Evolutionary conservation across 1,140 invertebrate species (phyloP), one percentile per base, ranked within the genome.

Genomic region (Glossosoma conforme): DNA sequence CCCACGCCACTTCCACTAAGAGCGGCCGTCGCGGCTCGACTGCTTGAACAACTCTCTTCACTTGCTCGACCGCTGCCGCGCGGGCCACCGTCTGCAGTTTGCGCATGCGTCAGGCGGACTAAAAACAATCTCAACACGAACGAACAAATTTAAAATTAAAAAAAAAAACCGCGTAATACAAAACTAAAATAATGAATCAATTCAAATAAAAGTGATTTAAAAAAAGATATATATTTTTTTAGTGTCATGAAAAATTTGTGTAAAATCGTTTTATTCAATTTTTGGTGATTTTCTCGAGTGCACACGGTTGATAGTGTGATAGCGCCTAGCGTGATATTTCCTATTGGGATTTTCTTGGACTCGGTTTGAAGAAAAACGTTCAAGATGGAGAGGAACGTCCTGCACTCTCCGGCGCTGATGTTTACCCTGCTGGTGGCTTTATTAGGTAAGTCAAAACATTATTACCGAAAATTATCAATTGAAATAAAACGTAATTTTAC

Each of bases 51-150:
- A 25, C 10, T 5, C 25, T 42, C 47, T 56, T 56, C 54, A 56
- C 49, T 56, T 38, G 44, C 45, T 51, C 33, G 54, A 37, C 44
- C 44, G 54, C 54, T 36, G 54, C 49, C 47, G 54, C 48, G 47
- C 38, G 37, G 54, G 43, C 43, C 45, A 24, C 48, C 48, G 49
- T 40, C 54, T 52, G 17, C 33, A 46, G 36, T 35, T 33, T 44
- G 37, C n/a, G n/a, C n/a, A n/a, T n/a, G n/a, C n/a, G n/a, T n/a
- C n/a, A n/a, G n/a, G n/a, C n/a, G n/a, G n/a, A n/a, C n/a, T n/a
- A n/a, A n/a, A n/a, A n/a, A n/a, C n/a, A n/a, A n/a, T n/a, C n/a
- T n/a, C n/a, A n/a, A n/a, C n/a, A n/a, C n/a, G n/a, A n/a, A n/a
- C 40, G 40, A 14, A 24, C 40, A n/a, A 42, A 44, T 44, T 44